Evolutionary conservation across 1,140 invertebrate species (phyloP).

Genomic region (Ostrea denselamellosa): DNA sequence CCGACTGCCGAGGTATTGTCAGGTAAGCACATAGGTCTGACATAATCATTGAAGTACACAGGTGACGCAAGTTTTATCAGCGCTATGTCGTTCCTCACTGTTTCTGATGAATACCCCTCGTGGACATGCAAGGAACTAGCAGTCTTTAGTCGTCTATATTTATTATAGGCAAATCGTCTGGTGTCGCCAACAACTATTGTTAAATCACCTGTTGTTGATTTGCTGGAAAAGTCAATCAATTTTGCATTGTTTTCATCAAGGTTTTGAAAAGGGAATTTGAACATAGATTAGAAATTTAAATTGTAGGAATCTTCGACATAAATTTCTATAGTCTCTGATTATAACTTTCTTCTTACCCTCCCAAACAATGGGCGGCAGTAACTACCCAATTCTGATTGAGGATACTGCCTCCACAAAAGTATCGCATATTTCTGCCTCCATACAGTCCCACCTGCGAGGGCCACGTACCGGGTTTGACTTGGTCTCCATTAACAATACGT

Average conservation of each 20-base stretch:
- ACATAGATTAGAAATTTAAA: too few relatives aligned
- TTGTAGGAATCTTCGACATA: too few relatives aligned
- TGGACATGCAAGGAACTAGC: slow-evolving; percentile 58
- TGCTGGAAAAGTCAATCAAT: slow-evolving; percentile 27
- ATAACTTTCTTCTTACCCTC: slow-evolving; percentile 52
- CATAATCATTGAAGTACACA: slow-evolving; percentile 92
- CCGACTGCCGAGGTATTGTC: slow-evolving; percentile 52
- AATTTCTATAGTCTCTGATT: too few relatives aligned
- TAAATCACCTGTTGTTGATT: slow-evolving; percentile 42
- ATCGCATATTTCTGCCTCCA: slow-evolving; percentile 65
- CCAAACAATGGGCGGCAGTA: slow-evolving; percentile 86
- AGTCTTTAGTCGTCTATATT: slow-evolving; percentile 59
- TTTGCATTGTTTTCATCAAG: too few relatives aligned
- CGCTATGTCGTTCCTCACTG: slow-evolving; percentile 95
- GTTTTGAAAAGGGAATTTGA: too few relatives aligned
- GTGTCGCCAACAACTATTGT: slow-evolving; percentile 61
- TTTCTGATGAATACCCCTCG: slow-evolving; percentile 74
- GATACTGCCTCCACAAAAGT: slow-evolving; percentile 84
- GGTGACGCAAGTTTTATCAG: slow-evolving; percentile 93
- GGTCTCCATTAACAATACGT: slow-evolving; percentile 63
- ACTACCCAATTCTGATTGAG: slow-evolving; percentile 83
- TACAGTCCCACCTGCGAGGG: slow-evolving; percentile 67
- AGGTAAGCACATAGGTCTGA: slow-evolving; percentile 87
- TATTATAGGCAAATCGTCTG: slow-evolving; percentile 61
- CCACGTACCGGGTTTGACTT: slow-evolving; percentile 66